Evolutionary conservation across 2,797 vertebrate genomes (phyloP).

Genomic region (Crypturellus tataupa): DNA sequence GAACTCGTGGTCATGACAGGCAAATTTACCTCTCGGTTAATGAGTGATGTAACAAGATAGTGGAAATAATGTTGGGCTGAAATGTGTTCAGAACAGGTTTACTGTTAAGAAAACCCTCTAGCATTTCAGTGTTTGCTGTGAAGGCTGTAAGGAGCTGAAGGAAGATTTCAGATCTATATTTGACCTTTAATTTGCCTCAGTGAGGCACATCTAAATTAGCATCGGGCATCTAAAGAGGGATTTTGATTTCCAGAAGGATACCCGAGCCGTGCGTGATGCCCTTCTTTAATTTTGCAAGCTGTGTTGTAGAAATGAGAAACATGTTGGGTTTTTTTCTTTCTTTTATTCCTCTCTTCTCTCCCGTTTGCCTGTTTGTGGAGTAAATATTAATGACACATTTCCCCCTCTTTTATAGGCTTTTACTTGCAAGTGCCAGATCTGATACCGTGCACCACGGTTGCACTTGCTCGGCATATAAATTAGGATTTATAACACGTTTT

Average conservation of each 20-base stretch:
- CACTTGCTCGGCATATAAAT: conserved; percentile 61
- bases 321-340: not conserved
- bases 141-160: conserved; percentile 40
- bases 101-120: conserved; percentile 20
- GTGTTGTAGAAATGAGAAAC: not conserved
- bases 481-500: conserved; percentile 59
- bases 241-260: conserved; percentile 15
- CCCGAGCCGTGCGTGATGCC: not conserved
- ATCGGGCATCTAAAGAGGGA: not conserved
- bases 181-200: conserved; percentile 58
- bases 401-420: conserved; percentile 42
- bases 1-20: not conserved
- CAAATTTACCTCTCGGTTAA: not conserved
- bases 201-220: conserved; percentile 25
- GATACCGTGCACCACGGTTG: conserved; percentile 18
- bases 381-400: conserved; percentile 54
- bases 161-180: conserved; percentile 40
- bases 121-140: conserved; percentile 1
- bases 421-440: conserved; percentile 36
- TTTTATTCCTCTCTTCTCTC: not conserved
- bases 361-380: conserved; percentile 9
- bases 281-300: not conserved
- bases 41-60: not conserved
- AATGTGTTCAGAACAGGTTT: not conserved
- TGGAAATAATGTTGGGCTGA: conserved; percentile 11